A percentile compares a stretch with the other conserved stretches of the same genome.
Conservation (phyloP, 2,797 vertebrate species). For the Sebastes minor region DNA sequence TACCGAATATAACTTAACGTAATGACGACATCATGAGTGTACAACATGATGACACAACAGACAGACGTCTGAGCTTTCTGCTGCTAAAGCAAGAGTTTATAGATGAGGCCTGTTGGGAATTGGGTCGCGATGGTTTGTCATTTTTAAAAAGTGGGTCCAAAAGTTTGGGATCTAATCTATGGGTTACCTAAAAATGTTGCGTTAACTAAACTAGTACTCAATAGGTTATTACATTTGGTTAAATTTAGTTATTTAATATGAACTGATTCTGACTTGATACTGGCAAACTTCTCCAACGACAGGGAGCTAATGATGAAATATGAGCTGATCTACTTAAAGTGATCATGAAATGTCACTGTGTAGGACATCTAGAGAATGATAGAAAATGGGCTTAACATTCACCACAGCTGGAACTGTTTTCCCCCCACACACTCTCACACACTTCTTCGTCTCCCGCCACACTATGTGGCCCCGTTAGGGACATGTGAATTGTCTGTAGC, state of each 20-base stretch:
- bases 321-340: neutral
- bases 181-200: neutral
- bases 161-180: neutral
- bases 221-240: neutral
- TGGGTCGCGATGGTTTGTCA: too few species aligned
- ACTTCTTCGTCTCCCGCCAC: neutral
- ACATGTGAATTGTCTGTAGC: constrained; percentile 45
- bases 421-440: neutral
- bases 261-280: neutral
- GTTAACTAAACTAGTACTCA: neutral
- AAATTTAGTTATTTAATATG: neutral
- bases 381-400: neutral
- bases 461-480: constrained; percentile 22
- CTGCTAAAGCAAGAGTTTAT: too few species aligned
- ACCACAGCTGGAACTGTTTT: neutral
- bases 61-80: too few species aligned
- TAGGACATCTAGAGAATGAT: neutral
- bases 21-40: too few species aligned
- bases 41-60: too few species aligned
- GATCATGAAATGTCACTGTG: neutral
- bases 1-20: too few species aligned
- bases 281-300: neutral
- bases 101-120: too few species aligned
- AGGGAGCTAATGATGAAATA: neutral
- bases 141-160: too few species aligned